phyloP scores from a whole-genome alignment of 2,113 vertebrate genomes.

The Barnardius zonarius region DNA sequence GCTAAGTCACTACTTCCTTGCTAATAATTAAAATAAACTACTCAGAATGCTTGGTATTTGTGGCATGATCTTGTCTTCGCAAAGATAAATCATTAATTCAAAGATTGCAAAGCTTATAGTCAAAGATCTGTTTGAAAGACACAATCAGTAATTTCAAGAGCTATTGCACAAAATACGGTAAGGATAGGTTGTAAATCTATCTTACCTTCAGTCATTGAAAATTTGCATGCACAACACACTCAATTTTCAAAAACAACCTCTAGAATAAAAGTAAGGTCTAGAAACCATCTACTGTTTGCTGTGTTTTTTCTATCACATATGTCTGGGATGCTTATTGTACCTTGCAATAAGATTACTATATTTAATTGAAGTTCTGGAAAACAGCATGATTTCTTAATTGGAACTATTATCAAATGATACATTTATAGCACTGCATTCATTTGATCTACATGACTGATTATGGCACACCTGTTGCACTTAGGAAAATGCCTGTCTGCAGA shows the following conservation, averaged over 20 bases:
- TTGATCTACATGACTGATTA: not conserved
- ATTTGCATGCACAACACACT: not conserved
- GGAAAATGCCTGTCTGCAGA: not conserved
- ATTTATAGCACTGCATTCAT: not conserved
- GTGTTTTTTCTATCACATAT: fast-evolving
- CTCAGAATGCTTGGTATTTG: not conserved
- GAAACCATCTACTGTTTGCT: not conserved
- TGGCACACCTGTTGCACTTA: not conserved
- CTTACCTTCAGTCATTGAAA: not conserved
- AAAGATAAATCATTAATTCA: not conserved
- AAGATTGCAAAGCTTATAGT: not conserved
- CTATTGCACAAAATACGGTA: fast-evolving
- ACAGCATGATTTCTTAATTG: not conserved
- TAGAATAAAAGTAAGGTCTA: not conserved
- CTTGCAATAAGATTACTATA: not conserved
- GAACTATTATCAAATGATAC: not conserved
- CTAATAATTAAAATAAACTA: not conserved
- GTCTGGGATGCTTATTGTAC: not conserved
- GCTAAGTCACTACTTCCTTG: not conserved
- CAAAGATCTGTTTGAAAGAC: not conserved
- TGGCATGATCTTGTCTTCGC: not conserved
- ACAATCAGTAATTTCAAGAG: not conserved
- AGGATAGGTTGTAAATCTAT: not conserved
- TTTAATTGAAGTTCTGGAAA: constrained; percentile 7
- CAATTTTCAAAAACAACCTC: not conserved